Base-by-base conservation (phyloP, 35 echinoderm and acorn worm species). In the Heliocidaris tuberculata region DNA sequence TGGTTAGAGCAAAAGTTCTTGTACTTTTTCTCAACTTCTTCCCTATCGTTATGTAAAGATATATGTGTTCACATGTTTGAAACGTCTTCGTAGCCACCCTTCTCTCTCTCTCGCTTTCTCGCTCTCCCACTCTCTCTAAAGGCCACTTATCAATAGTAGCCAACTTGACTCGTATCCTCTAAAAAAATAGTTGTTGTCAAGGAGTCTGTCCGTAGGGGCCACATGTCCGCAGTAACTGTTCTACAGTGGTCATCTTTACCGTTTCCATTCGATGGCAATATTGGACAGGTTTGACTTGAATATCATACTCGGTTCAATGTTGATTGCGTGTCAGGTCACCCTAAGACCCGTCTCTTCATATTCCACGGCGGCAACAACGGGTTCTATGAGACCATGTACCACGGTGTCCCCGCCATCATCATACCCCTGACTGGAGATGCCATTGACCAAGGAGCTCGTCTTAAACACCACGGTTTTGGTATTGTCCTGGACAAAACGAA, bases 331-430 rank as follows among this genome's bases (percentile, higher is more conserved):
- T n/a, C 48, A 95, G 95, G 95, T 95, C 95, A 95, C 70, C 32
- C 89, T 0, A 95, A 95, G 52, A 95, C 95, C 17, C 89, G 95
- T 85, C 35, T 95, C 9, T 91, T 95, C 60, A 92, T 95, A 4
- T 95, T 92, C 60, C 95, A 95, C 47, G 95, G 95, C 13, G 95
- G 95, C 7, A 95, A 95, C 47, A 95, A 95, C 49, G 95, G 95
- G 17, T 90, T 95, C 2, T 95, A 95, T 49, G 95, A 95, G 71
- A 88, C 95, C 52, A 71, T 92, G 48, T 95, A 95, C 88, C 95
- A 95, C 32, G 95, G 86, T 50, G 95, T 95, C 1, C 95, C 95
- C 6, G 47, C 90, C 9, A 48, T 89, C 15, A 56, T 92, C 2
- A 88, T 95, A 60, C 95, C 95, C 2, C 30, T 95, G 13, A 42